Evolutionary conservation across 1,140 invertebrate genomes (phyloP).

Genomic region (Euschistus heros): DNA sequence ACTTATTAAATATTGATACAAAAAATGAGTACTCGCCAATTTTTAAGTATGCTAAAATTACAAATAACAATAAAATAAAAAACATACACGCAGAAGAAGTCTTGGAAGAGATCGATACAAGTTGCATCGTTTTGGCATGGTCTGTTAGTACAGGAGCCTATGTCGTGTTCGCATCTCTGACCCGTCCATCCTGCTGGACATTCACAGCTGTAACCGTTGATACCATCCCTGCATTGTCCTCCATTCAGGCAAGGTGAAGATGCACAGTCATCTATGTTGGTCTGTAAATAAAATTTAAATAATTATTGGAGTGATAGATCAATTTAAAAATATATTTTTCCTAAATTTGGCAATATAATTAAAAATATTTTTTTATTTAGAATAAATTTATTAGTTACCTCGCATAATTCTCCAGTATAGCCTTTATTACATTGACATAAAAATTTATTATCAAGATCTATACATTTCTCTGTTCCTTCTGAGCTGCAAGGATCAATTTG

Average conservation of each 20-base stretch:
- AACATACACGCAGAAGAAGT: slow-evolving; percentile 90
- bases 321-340: no score
- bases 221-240: slow-evolving; percentile 75
- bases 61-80: slow-evolving; percentile 2
- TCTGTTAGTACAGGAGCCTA: slow-evolving; percentile 69
- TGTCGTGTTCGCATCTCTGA: slow-evolving; percentile 71
- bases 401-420: slow-evolving; percentile 73
- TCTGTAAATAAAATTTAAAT: slow-evolving; percentile 32
- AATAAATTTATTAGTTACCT: slow-evolving; percentile 40
- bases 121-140: slow-evolving; percentile 88
- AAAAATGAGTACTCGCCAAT: neutral
- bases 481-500: slow-evolving; percentile 81
- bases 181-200: slow-evolving; percentile 86
- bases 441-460: slow-evolving; percentile 82
- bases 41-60: no score
- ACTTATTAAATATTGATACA: neutral
- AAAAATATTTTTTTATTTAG: no score
- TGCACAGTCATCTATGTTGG: slow-evolving; percentile 80
- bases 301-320: neutral
- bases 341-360: no score
- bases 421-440: slow-evolving; percentile 83
- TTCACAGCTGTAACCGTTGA: slow-evolving; percentile 71
- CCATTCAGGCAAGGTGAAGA: slow-evolving; percentile 78
- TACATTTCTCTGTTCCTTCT: slow-evolving; percentile 73
- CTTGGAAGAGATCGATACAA: slow-evolving; percentile 88